Evolutionary conservation across 2,888 invertebrate genomes (phyloP).

Genomic region (Drosophila maculinotata): DNA sequence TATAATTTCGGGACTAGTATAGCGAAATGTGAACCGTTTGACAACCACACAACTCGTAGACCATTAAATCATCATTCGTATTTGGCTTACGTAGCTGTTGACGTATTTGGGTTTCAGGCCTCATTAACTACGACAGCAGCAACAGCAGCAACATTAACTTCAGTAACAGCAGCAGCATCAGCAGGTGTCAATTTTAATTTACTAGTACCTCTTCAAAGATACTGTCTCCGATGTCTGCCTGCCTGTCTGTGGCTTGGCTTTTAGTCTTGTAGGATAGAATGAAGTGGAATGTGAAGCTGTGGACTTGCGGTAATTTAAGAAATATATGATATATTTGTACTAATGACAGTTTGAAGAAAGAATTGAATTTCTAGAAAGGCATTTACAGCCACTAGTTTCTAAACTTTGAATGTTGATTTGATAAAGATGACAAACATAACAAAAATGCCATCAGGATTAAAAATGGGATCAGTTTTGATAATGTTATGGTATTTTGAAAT

Average conservation of each 20-base stretch:
- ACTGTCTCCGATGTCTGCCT: slow-evolving; percentile 29
- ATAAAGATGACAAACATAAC: no score
- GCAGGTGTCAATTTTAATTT: slow-evolving; percentile 81
- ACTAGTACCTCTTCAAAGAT: slow-evolving; percentile 47
- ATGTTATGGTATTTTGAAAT: no score
- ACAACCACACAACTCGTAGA: slow-evolving; percentile 1
- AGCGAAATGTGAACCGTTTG: slow-evolving; percentile 24
- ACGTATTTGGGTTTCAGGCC: slow-evolving; percentile 72
- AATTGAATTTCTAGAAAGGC: no score
- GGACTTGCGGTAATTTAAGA: slow-evolving; percentile 37
- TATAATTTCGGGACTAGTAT: no score
- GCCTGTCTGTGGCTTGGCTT: slow-evolving; percentile 20
- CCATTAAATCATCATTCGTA: slow-evolving; percentile 56
- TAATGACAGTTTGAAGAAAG: not conserved
- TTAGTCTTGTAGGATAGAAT: not conserved
- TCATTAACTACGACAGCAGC: slow-evolving; percentile 56
- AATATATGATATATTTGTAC: slow-evolving; percentile 1
- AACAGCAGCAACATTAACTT: slow-evolving; percentile 2
- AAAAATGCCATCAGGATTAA: no score
- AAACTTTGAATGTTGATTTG: no score
- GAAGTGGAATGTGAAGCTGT: slow-evolving; percentile 20
- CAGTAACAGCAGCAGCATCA: slow-evolving; percentile 36
- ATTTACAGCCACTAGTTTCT: no score
- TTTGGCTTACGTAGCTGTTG: slow-evolving; percentile 47
- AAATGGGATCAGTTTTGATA: no score